These are phyloP conservation scores for Nomada fabriciana DNA, from an alignment of 2,888 invertebrate species.

Conservation along the genomic window DNA sequence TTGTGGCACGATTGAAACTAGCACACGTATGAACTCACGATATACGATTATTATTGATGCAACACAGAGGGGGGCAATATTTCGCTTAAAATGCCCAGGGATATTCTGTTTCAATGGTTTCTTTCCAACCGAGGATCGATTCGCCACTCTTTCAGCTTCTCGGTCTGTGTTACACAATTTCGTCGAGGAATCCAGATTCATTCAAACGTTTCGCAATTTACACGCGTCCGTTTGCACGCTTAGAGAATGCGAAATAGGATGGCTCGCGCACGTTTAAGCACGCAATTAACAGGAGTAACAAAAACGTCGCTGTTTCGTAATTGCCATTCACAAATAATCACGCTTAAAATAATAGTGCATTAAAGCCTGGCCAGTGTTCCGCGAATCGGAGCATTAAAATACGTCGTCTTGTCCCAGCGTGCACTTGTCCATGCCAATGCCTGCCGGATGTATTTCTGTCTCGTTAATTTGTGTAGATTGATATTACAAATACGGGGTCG, in stretches of 20 bases:
- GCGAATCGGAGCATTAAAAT: conserved; percentile 8
- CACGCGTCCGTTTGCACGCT: conserved; percentile 60
- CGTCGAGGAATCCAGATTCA: conserved; percentile 67
- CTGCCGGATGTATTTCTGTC: conserved; percentile 19
- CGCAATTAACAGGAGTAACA: background rate
- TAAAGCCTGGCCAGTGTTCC: conserved; percentile 5
- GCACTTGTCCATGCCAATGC: conserved; percentile 10
- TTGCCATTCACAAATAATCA: conserved; percentile 48
- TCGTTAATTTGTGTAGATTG: background rate
- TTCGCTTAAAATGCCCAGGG: conserved; percentile 17
- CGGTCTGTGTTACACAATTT: conserved; percentile 51
- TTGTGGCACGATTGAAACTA: conserved; percentile 36
- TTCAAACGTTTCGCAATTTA: conserved; percentile 72
- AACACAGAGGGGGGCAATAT: conserved; percentile 27
- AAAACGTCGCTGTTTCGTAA: conserved; percentile 17
- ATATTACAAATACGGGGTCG: too few species aligned
- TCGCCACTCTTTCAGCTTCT: conserved; percentile 38
- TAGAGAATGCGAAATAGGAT: conserved; percentile 66
- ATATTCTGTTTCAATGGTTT: conserved; percentile 52
- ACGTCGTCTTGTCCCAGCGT: background rate
- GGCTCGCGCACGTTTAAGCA: conserved; percentile 36
- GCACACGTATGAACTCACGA: conserved; percentile 10
- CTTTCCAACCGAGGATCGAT: conserved; percentile 46
- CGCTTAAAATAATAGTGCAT: conserved; percentile 40
- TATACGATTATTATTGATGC: conserved; percentile 37